Conservation (phyloP, 2,797 vertebrate species). For the Acipenser transmontanus region DNA sequence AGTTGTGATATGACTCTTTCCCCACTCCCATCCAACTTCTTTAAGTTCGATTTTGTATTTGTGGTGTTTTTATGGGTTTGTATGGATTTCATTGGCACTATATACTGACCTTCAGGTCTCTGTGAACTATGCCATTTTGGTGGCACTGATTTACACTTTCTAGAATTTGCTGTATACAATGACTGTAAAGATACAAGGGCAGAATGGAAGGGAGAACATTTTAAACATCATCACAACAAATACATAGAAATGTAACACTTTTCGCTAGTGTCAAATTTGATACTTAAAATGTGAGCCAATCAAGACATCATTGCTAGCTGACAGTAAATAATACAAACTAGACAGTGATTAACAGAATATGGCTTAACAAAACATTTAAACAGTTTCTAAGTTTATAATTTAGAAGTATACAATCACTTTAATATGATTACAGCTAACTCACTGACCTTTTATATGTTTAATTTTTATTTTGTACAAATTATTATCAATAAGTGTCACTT, state of each 20-base stretch:
- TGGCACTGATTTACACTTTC: conserved; percentile 98
- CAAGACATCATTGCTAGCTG: conserved; percentile 27
- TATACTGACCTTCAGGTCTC: conserved; percentile 96
- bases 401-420: no score
- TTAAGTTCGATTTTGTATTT: conserved; percentile 4
- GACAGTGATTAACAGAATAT: conserved; percentile 5
- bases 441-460: no score
- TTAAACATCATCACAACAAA: conserved; percentile 66
- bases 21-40: conserved; percentile 22
- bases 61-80: conserved; percentile 29
- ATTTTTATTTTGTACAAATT: not conserved
- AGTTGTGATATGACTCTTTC: conserved; percentile 13
- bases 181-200: conserved; percentile 80
- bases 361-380: no score
- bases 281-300: conserved; percentile 23
- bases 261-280: not conserved
- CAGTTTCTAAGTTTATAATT: no score
- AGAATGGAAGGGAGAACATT: conserved; percentile 71
- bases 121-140: conserved; percentile 94
- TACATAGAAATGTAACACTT: conserved; percentile 36
- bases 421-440: no score
- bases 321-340: conserved; percentile 11
- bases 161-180: conserved; percentile 98
- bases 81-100: conserved; percentile 54
- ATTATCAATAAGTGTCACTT: not conserved